Conservation (phyloP, 2,113 vertebrate genomes). For the Protomyctophum bolini region DNA sequence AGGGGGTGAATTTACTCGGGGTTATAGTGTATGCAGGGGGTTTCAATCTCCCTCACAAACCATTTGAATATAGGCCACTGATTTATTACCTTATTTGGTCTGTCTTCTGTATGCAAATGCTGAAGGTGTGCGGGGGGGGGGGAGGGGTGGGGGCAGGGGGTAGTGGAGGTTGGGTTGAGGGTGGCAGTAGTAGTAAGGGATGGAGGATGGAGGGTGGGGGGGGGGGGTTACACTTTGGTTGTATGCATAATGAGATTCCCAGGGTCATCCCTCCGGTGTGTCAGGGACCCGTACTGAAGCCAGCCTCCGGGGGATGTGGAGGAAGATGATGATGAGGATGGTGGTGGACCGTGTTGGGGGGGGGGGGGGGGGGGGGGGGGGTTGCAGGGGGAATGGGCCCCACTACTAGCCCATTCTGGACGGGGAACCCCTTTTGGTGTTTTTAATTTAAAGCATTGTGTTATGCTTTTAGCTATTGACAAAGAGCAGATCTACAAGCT, state of each 20-base stretch:
- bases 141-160: constrained; percentile 45
- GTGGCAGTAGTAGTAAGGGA: constrained; percentile 32
- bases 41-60: constrained; percentile 79
- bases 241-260: constrained; percentile 83
- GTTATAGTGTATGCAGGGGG: constrained; percentile 60
- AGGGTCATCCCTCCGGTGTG: constrained; percentile 81
- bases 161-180: constrained; percentile 1
- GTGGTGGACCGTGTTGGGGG: constrained; percentile 15
- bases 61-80: constrained; percentile 83
- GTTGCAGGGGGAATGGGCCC: constrained; percentile 42
- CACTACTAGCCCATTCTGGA: too few species aligned
- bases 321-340: constrained; percentile 28
- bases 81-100: constrained; percentile 87
- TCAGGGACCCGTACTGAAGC: constrained; percentile 66
- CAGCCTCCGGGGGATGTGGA: constrained; percentile 57
- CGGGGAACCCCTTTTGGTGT: too few species aligned
- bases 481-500: too few species aligned
- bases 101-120: constrained; percentile 85
- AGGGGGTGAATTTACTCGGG: constrained; percentile 70
- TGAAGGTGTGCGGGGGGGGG: constrained; percentile 49
- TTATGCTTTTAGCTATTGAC: too few species aligned
- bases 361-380: constrained; percentile 25
- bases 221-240: constrained; percentile 71
- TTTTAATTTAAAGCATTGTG: too few species aligned
- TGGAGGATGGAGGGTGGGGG: constrained; percentile 5